These are phyloP conservation scores for Piaya cayana DNA, from an alignment of 2,113 vertebrate genomes.

Conservation along the genomic window DNA sequence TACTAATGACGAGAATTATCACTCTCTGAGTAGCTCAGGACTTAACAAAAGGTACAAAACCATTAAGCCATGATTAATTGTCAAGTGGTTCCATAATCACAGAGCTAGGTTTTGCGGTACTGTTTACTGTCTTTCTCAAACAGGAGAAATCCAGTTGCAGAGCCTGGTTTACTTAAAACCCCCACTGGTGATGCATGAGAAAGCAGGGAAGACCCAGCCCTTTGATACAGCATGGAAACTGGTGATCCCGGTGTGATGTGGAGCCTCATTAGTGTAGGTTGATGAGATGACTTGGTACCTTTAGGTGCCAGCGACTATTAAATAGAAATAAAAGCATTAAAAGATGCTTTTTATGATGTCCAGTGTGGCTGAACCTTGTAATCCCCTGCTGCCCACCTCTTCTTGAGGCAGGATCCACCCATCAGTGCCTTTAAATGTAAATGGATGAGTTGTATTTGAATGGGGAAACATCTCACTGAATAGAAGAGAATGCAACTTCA, in stretches of 20 bases:
- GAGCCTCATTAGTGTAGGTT: not conserved
- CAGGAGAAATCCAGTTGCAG: not conserved
- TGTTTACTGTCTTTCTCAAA: not conserved
- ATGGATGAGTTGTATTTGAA: not conserved
- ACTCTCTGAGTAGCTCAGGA: not conserved
- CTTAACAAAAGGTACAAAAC: constrained; percentile 42
- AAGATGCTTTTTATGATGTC: not conserved
- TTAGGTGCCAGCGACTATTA: not conserved
- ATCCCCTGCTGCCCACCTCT: not conserved
- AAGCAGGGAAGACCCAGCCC: not conserved
- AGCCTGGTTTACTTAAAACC: not conserved
- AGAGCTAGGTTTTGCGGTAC: not conserved
- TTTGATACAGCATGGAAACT: accelerated
- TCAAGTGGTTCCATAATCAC: not conserved
- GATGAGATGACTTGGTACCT: not conserved
- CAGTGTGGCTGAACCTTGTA: not conserved
- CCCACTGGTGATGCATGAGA: not conserved
- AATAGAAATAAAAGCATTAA: not conserved
- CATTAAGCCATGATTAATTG: constrained; percentile 35
- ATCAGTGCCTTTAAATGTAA: not conserved
- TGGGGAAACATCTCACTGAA: not conserved
- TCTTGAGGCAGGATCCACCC: not conserved
- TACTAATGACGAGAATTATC: constrained; percentile 18
- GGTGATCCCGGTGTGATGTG: not conserved
- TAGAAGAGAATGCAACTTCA: not conserved